Conservation (phyloP, 2,113 vertebrate genomes). For the Pao palembangensis region DNA sequence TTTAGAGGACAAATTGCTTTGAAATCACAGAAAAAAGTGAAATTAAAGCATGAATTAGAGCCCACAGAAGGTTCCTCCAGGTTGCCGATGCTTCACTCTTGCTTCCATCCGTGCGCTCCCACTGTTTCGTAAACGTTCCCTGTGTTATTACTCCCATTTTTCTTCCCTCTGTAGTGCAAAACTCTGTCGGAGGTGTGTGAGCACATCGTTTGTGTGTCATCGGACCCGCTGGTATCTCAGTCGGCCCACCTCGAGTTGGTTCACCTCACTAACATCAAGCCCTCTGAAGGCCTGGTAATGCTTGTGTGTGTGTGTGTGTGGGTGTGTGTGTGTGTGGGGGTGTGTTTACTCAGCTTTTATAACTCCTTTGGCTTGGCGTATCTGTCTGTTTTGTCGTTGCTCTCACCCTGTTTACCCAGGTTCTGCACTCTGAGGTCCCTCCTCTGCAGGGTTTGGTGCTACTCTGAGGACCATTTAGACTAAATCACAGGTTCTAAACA, state of each 20-base stretch:
- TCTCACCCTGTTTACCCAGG: too few species aligned
- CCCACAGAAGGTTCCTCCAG: not conserved
- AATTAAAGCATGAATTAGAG: too few species aligned
- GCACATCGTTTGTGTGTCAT: conserved; percentile 89
- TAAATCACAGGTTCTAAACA: too few species aligned
- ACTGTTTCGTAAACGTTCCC: not conserved
- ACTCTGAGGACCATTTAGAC: too few species aligned
- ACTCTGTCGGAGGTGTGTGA: conserved; percentile 90
- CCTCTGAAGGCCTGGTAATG: conserved; percentile 86
- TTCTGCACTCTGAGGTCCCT: too few species aligned
- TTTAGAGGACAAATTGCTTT: too few species aligned
- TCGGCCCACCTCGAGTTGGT: conserved; percentile 85
- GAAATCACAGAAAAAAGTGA: too few species aligned
- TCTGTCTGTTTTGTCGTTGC: too few species aligned
- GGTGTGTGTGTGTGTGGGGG: conserved; percentile 5
- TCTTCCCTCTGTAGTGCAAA: conserved; percentile 80
- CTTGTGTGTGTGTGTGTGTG: conserved; percentile 20
- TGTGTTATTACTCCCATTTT: not conserved
- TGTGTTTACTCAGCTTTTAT: not conserved
- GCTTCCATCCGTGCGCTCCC: not conserved
- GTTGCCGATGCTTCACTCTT: not conserved
- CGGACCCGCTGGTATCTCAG: conserved; percentile 85
- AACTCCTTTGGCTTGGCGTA: too few species aligned
- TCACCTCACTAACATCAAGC: conserved; percentile 83
- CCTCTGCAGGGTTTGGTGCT: too few species aligned